Conservation (phyloP, 2,113 vertebrate species). For the Herpailurus yagouaroundi region DNA sequence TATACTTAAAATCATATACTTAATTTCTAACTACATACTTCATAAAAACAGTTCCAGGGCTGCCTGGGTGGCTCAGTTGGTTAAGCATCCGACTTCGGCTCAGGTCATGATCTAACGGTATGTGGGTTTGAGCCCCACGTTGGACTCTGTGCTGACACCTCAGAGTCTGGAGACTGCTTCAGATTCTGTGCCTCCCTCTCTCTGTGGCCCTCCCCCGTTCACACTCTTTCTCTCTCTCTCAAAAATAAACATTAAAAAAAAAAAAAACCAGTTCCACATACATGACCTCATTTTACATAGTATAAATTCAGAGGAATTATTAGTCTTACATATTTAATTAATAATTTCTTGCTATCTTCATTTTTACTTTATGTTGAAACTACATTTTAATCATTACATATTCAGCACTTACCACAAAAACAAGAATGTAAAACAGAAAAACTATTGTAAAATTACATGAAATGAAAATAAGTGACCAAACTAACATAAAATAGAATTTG, state of each 20-base stretch:
- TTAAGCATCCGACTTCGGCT: too few species aligned
- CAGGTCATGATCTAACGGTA: too few species aligned
- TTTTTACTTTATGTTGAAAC: slow-evolving; percentile 41
- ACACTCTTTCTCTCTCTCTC: too few species aligned
- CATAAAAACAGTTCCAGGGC: slow-evolving; percentile 6
- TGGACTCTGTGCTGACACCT: too few species aligned
- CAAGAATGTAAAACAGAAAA: background rate
- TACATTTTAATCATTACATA: slow-evolving; percentile 15
- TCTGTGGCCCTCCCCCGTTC: too few species aligned
- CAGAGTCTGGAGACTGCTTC: too few species aligned
- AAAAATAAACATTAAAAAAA: background rate
- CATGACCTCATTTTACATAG: background rate
- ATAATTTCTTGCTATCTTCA: slow-evolving; percentile 30
- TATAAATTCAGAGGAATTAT: slow-evolving; percentile 25
- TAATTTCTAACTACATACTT: slow-evolving; percentile 21
- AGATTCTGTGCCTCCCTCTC: too few species aligned
- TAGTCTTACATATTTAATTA: slow-evolving; percentile 7
- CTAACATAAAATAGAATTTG: slow-evolving; percentile 16
- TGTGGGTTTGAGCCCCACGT: too few species aligned
- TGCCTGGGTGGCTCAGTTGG: too few species aligned
- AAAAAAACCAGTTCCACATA: background rate
- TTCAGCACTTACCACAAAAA: background rate
- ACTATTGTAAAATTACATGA: slow-evolving; percentile 35
- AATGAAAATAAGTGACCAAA: slow-evolving; percentile 4
- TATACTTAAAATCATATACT: slow-evolving; percentile 22